Percentiles rank a stretch among this genome's conserved stretches.
Conservation (phyloP, 1,140 invertebrate genomes). For the Drosophila rhopaloa region DNA sequence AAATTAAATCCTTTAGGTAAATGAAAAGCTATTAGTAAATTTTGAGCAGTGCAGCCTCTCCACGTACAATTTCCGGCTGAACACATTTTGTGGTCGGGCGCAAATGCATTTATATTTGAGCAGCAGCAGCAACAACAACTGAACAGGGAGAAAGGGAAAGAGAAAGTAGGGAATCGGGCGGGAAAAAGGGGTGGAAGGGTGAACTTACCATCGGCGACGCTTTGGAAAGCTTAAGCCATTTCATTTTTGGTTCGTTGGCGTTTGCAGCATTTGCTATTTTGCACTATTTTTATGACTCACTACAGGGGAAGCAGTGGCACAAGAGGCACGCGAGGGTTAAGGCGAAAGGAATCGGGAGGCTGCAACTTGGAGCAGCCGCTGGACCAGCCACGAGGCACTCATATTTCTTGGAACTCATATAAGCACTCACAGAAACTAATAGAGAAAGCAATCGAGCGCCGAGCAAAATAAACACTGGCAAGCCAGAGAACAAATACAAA, state of each 20-base stretch:
- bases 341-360: not conserved
- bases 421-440: constrained; percentile 75
- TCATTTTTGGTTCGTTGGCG: constrained; percentile 80
- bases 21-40: not conserved
- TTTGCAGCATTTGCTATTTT: constrained; percentile 75
- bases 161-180: not conserved
- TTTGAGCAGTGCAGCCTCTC: constrained; percentile 51
- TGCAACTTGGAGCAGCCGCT: constrained; percentile 25
- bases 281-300: constrained; percentile 62
- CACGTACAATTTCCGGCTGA: constrained; percentile 83
- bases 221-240: constrained; percentile 80
- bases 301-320: constrained; percentile 25
- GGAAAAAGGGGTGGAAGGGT: constrained; percentile 10
- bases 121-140: constrained; percentile 44
- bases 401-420: constrained; percentile 72
- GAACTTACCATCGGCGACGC: constrained; percentile 55
- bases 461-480: constrained; percentile 50
- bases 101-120: constrained; percentile 82
- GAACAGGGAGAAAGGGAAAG: not conserved
- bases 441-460: constrained; percentile 56
- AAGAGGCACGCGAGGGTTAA: constrained; percentile 1
- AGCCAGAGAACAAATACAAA: constrained; percentile 32
- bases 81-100: constrained; percentile 80
- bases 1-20: too few relatives aligned
- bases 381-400: constrained; percentile 63